Evolutionary conservation across 2,888 invertebrate species (phyloP).

Genomic region (Yponomeuta evonymella): DNA sequence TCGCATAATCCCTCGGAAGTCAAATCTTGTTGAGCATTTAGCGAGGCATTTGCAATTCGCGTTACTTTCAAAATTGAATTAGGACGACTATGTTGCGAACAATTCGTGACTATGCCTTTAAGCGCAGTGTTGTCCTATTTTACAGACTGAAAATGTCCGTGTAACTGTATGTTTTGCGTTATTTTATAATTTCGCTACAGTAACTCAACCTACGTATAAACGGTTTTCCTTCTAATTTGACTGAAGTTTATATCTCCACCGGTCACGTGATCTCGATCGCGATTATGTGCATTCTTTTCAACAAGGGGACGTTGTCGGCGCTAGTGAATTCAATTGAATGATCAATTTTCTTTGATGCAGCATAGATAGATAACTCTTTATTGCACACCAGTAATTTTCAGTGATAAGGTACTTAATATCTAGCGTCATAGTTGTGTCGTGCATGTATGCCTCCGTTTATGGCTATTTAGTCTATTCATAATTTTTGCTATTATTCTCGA

Average conservation of each 20-base stretch:
- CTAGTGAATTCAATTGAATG: too few species aligned
- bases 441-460: not conserved
- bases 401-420: too few species aligned
- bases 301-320: too few species aligned
- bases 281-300: too few species aligned
- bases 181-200: not conserved
- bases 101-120: conserved; percentile 47
- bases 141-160: not conserved
- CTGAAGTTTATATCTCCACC: too few species aligned
- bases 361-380: too few species aligned
- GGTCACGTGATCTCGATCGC: too few species aligned
- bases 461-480: not conserved
- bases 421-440: not conserved
- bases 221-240: too few species aligned
- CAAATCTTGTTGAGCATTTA: conserved; percentile 33
- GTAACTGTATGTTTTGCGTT: not conserved
- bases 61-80: conserved; percentile 53
- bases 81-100: conserved; percentile 35
- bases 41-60: conserved; percentile 41
- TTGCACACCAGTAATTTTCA: too few species aligned
- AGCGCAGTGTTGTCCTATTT: not conserved
- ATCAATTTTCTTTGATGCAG: not conserved
- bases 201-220: too few species aligned
- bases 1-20: not conserved
- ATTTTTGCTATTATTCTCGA: not conserved